A percentile compares a stretch with the other conserved stretches of the same genome.
phyloP scores from a whole-genome alignment of 2,797 vertebrate species.

The Apogon hyalosoma region DNA sequence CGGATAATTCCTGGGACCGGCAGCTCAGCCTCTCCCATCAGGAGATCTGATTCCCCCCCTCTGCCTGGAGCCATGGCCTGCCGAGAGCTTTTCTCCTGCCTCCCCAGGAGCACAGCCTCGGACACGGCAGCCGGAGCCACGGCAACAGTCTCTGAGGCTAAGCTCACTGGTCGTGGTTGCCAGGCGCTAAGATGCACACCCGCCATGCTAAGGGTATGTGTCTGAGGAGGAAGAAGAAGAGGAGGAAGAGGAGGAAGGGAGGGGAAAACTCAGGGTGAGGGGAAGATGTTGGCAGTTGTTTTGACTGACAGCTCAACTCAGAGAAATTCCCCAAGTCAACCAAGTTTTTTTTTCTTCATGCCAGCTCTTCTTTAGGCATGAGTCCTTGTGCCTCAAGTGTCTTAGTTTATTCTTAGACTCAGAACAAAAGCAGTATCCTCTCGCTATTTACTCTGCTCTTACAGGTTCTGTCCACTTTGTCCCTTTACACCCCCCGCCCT shows the following conservation, averaged over 20 bases:
- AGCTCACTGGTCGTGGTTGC: slow-evolving; percentile 92
- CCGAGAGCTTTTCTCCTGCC: slow-evolving; percentile 93
- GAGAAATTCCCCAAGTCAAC: slow-evolving; percentile 77
- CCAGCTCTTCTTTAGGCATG: slow-evolving; percentile 33
- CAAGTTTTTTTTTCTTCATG: slow-evolving; percentile 33
- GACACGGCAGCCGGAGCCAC: slow-evolving; percentile 92
- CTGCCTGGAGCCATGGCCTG: slow-evolving; percentile 98
- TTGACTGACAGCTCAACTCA: slow-evolving; percentile 81
- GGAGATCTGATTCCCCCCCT: slow-evolving; percentile 94
- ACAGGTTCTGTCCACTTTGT: slow-evolving; percentile 26
- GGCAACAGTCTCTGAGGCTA: slow-evolving; percentile 94
- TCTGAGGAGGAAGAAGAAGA: slow-evolving; percentile 70
- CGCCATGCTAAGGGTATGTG: slow-evolving; percentile 84
- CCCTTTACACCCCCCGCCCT: neutral
- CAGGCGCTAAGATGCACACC: slow-evolving; percentile 95
- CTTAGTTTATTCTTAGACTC: slow-evolving; percentile 19
- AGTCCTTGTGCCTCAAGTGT: slow-evolving; percentile 33
- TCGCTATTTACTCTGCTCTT: slow-evolving; percentile 42
- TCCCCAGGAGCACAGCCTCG: slow-evolving; percentile 91
- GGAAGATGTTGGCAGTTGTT: slow-evolving; percentile 57
- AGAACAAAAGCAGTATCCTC: slow-evolving; percentile 51
- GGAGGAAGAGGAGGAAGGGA: slow-evolving; percentile 33
- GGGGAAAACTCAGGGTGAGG: slow-evolving; percentile 79
- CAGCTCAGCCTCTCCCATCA: slow-evolving; percentile 88
- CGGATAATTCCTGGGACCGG: slow-evolving; percentile 94